phyloP scores from a whole-genome alignment of 2,888 invertebrate species.

The Apoderus coryli region DNA sequence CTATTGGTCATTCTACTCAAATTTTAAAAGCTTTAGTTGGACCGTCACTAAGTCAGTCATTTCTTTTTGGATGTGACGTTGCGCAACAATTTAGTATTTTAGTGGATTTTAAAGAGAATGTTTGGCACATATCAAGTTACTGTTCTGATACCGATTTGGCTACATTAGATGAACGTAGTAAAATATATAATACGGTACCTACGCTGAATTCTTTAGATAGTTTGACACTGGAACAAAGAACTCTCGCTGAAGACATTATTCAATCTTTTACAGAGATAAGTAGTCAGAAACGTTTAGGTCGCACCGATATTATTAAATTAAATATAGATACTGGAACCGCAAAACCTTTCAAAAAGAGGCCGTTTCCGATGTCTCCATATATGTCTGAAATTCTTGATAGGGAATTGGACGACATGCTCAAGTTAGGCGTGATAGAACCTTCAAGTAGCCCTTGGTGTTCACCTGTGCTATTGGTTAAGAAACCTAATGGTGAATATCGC shows the following conservation, averaged over 20 bases:
- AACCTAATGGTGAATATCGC: slow-evolving; percentile 10
- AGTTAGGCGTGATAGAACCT: slow-evolving; percentile 10
- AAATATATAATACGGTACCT: too few relatives aligned
- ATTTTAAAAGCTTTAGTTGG: slow-evolving; percentile 11
- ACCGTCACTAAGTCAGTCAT: slow-evolving; percentile 9
- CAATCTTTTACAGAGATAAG: slow-evolving; percentile 9
- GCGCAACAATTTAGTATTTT: slow-evolving; percentile 6
- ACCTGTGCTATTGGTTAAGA: slow-evolving; percentile 14
- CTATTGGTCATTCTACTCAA: slow-evolving; percentile 7
- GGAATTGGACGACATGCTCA: slow-evolving; percentile 13
- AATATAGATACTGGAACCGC: slow-evolving; percentile 11
- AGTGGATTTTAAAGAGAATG: too few relatives aligned
- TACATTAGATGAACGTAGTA: too few relatives aligned
- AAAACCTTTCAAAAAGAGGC: slow-evolving; percentile 9
- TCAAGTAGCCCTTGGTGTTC: slow-evolving; percentile 10
- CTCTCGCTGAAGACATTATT: slow-evolving; percentile 9
- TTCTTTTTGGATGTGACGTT: slow-evolving; percentile 13
- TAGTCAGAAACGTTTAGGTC: slow-evolving; percentile 9
- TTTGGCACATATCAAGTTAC: too few relatives aligned
- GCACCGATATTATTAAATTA: slow-evolving; percentile 10
- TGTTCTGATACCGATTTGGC: too few relatives aligned
- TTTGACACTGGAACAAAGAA: too few relatives aligned
- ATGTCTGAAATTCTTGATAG: slow-evolving; percentile 12
- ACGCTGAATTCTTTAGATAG: too few relatives aligned
- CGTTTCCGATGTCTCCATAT: slow-evolving; percentile 11